Evolutionary conservation across 1,140 invertebrate genomes (phyloP), one percentile per base, ranked within the genome.

Genomic region (Kradibia gibbosae): DNA sequence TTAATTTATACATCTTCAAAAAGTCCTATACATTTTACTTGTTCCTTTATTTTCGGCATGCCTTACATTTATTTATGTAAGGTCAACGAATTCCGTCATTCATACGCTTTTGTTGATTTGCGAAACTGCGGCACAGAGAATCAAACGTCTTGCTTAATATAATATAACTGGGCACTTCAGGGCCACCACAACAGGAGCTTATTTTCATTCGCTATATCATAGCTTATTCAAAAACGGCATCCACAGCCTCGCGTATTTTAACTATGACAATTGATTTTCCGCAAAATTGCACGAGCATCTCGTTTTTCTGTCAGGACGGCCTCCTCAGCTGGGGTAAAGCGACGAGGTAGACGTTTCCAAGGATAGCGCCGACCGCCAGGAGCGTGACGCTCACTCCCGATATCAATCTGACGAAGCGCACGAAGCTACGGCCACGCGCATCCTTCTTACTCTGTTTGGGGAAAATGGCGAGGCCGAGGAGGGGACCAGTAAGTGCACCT

Each of bases 401-500:
- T 1, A 89, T 48, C 34, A 90, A 86, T n/a, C 90, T 87, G 5
- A 88, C 89, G 78, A 90, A 90, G 15, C 88, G 88, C 1, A 90
- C 88, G 84, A 91, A 91, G 53, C 87, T 85, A 8, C 88, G 85
- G 13, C 88, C 90, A 4, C 88, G 84, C 17, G 88, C 84, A 83
- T 91, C 91, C 79, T 90, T 91, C 84, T 89, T 90, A 81, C 89
- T 90, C 75, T 92, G 89, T 3, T 90, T 91, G 0, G 91, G 92
- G 84, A 96, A 95, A 3, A 96, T 91, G 5, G 97, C 90, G 48
- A 98, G 93, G 0, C 96, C 97, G n/a, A 97, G 86, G 2, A 96
- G 91, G 0, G 97, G 89, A 1, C 97, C 97, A 4, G 94, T 93
- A 0, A 96, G 84, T 0, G 96, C 96, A 13, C 97, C 97, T 31